Percentiles rank a stretch among this genome's conserved stretches.
Evolutionary conservation across 2,113 vertebrate species (phyloP).

Genomic region (Menura novaehollandiae): DNA sequence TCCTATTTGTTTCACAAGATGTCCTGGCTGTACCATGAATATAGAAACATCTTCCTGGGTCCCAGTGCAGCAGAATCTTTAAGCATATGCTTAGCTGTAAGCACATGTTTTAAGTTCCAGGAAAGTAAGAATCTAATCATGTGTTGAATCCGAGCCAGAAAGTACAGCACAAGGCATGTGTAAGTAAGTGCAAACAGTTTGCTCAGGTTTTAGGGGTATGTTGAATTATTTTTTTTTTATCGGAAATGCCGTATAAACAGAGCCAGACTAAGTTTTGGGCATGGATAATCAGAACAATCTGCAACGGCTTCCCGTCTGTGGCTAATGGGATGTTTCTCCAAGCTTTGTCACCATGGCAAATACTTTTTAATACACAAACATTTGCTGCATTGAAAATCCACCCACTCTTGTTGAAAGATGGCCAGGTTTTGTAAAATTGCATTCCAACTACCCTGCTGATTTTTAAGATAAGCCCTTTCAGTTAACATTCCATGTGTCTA

Average conservation of each 20-base stretch:
- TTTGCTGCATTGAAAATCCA: slow-evolving; percentile 80
- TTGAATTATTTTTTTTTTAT: slow-evolving; percentile 43
- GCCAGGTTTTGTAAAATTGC: slow-evolving; percentile 81
- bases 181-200: slow-evolving; percentile 59
- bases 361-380: slow-evolving; percentile 85
- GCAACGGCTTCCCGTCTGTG: slow-evolving; percentile 77
- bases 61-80: slow-evolving; percentile 30
- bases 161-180: slow-evolving; percentile 57
- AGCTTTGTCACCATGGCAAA: slow-evolving; percentile 85
- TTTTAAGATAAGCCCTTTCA: slow-evolving; percentile 76
- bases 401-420: slow-evolving; percentile 83
- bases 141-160: slow-evolving; percentile 31
- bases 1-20: slow-evolving; percentile 1
- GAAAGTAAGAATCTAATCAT: slow-evolving; percentile 59
- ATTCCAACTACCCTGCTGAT: slow-evolving; percentile 80
- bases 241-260: slow-evolving; percentile 67
- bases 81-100: slow-evolving; percentile 59
- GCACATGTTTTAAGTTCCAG: slow-evolving; percentile 56
- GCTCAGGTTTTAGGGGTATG: slow-evolving; percentile 62
- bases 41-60: not conserved
- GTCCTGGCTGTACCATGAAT: not conserved
- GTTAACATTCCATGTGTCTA: slow-evolving; percentile 72
- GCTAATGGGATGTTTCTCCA: slow-evolving; percentile 82
- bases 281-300: slow-evolving; percentile 82
- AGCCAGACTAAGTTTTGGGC: slow-evolving; percentile 75